Conservation (phyloP, 64 coral and sea anemone genomes). For the Montipora efflorescens region DNA sequence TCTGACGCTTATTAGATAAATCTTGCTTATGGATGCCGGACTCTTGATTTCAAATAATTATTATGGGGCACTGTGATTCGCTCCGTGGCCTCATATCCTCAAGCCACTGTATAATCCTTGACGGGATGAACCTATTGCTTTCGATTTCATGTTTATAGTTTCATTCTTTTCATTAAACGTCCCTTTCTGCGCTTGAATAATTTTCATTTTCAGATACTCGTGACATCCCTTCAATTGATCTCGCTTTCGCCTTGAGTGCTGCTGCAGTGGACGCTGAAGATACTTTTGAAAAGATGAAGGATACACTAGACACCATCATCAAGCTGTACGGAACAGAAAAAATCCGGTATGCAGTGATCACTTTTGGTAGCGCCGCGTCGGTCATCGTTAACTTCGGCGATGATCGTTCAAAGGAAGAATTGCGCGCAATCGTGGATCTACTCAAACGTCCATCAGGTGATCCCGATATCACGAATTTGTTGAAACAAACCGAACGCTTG, state of each 20-base stretch:
- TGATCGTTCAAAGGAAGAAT: neutral
- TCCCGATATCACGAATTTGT: conserved; percentile 1
- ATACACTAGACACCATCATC: conserved; percentile 51
- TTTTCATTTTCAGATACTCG: conserved; percentile 10
- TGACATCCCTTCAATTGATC: conserved; percentile 47
- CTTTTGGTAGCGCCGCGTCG: conserved; percentile 34
- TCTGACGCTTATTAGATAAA: too few relatives aligned
- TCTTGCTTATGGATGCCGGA: too few relatives aligned
- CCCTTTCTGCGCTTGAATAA: neutral
- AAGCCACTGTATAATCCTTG: too few relatives aligned
- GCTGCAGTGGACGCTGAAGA: conserved; percentile 57
- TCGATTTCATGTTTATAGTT: too few relatives aligned
- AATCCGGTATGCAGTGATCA: conserved; percentile 39
- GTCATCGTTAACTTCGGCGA: conserved; percentile 67
- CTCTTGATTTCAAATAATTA: too few relatives aligned
- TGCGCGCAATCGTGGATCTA: neutral
- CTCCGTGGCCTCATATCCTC: too few relatives aligned
- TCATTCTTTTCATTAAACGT: too few relatives aligned
- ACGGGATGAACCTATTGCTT: too few relatives aligned
- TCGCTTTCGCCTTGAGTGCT: conserved; percentile 73
- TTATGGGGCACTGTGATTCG: too few relatives aligned
- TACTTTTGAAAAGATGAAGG: conserved; percentile 50
- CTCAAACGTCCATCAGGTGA: conserved; percentile 16
- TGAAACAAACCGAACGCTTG: conserved; percentile 19
- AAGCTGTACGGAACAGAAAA: conserved; percentile 47